Evolutionary conservation across 2,797 vertebrate species (phyloP).

Genomic region (Aplochiton taeniatus): DNA sequence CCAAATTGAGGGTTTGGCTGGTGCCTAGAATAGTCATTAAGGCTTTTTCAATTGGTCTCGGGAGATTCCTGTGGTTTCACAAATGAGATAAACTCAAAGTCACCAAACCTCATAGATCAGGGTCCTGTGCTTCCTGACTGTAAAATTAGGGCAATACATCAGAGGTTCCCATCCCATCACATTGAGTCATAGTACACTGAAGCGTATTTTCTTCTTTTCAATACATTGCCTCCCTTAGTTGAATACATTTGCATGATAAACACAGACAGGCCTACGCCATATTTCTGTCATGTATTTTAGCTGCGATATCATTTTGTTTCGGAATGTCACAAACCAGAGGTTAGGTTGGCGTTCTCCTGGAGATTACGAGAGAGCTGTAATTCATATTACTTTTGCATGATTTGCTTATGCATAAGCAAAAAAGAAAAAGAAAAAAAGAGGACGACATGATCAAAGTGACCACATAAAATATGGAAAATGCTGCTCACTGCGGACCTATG

Average conservation of each 20-base stretch:
- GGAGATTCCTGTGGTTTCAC: constrained; percentile 56
- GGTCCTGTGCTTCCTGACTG: constrained; percentile 38
- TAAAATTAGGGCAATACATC: constrained; percentile 70
- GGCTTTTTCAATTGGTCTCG: constrained; percentile 64
- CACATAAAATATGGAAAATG: constrained; percentile 67
- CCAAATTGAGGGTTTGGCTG: constrained; percentile 48
- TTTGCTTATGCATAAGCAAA: constrained; percentile 64
- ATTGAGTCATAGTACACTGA: constrained; percentile 63
- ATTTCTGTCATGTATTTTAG: constrained; percentile 66
- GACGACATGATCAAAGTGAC: constrained; percentile 64
- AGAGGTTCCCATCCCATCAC: constrained; percentile 66
- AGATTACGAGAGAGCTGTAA: constrained; percentile 61
- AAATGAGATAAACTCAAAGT: constrained; percentile 61
- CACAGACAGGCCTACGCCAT: constrained; percentile 55
- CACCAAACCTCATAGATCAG: constrained; percentile 59
- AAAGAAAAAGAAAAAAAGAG: constrained; percentile 19
- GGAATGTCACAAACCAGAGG: constrained; percentile 47
- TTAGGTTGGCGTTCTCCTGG: constrained; percentile 49
- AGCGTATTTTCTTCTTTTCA: constrained; percentile 27
- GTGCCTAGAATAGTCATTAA: constrained; percentile 58
- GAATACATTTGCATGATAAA: constrained; percentile 52
- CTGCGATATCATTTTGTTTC: constrained; percentile 63
- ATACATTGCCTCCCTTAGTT: constrained; percentile 48
- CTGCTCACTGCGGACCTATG: constrained; percentile 41
- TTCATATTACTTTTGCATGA: constrained; percentile 64